Conservation (phyloP, 2,888 invertebrate species). For the Cosmia trapezina region DNA sequence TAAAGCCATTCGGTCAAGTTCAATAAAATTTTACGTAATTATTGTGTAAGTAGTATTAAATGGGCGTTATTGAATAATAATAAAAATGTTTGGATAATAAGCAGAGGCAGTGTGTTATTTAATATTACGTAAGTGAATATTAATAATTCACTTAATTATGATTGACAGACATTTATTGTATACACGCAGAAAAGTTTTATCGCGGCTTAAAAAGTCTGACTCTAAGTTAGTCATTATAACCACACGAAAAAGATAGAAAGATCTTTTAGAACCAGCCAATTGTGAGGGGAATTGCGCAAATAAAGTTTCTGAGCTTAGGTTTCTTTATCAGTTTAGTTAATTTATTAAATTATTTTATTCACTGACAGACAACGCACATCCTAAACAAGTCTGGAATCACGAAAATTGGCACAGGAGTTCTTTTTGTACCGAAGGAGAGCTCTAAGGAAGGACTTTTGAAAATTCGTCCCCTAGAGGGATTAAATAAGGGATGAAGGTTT, state of each 20-base stretch:
- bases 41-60: conserved; percentile 13
- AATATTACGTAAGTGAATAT: conserved; percentile 26
- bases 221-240: too few relatives aligned
- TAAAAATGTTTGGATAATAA: conserved; percentile 22
- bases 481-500: neutral
- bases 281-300: too few relatives aligned
- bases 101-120: conserved; percentile 20
- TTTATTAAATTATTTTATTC: neutral
- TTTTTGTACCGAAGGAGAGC: neutral
- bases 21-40: conserved; percentile 46
- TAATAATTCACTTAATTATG: conserved; percentile 20
- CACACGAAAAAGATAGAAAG: too few relatives aligned
- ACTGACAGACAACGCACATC: neutral
- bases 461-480: neutral
- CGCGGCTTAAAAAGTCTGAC: too few relatives aligned
- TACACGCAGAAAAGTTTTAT: neutral
- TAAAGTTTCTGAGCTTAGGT: neutral
- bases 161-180: conserved; percentile 12
- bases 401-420: neutral
- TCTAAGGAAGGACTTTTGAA: neutral
- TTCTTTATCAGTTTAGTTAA: neutral
- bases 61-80: conserved; percentile 23
- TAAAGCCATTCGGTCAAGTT: conserved; percentile 44
- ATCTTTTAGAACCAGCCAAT: too few relatives aligned
- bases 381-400: neutral